A percentile compares a stretch with the other conserved stretches of the same genome.
Conservation (phyloP, 2,797 vertebrate genomes). For the Ctenopoma kingsleyae region DNA sequence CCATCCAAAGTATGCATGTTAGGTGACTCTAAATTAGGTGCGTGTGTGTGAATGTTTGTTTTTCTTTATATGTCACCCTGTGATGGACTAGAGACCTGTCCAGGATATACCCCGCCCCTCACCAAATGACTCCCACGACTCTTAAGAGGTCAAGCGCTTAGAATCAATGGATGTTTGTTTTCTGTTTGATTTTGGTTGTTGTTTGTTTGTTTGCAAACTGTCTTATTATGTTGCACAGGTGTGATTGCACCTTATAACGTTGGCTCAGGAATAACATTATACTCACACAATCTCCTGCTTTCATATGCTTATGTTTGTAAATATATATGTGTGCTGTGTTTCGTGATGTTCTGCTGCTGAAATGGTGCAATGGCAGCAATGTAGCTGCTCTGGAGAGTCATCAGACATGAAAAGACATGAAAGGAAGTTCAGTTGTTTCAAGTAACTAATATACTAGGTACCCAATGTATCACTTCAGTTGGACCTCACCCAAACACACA, state of each 20-base stretch:
- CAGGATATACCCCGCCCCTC: not conserved
- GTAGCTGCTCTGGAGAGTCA: not conserved
- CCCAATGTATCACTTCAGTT: not conserved
- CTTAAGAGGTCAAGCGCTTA: no score
- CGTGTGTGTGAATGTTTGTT: no score
- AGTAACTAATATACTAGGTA: slow-evolving; percentile 1
- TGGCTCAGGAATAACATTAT: not conserved
- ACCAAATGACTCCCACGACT: no score
- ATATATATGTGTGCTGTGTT: slow-evolving; percentile 6
- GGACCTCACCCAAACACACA: not conserved
- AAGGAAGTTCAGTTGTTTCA: slow-evolving; percentile 19
- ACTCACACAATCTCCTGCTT: slow-evolving; percentile 9
- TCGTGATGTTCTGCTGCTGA: not conserved
- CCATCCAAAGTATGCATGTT: no score
- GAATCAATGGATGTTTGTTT: not conserved
- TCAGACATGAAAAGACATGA: slow-evolving; percentile 4
- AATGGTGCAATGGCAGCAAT: not conserved
- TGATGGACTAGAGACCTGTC: no score
- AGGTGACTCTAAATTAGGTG: no score
- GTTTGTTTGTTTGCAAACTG: slow-evolving; percentile 16
- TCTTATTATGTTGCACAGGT: slow-evolving; percentile 43
- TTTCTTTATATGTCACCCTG: no score
- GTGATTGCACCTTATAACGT: slow-evolving; percentile 32
- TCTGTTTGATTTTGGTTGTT: slow-evolving; percentile 5
- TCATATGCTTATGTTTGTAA: slow-evolving; percentile 21